Percentiles rank a stretch among this genome's conserved stretches.
Evolutionary conservation across 2,888 invertebrate species (phyloP).

Genomic region (Rotaria magnacalcarata): DNA sequence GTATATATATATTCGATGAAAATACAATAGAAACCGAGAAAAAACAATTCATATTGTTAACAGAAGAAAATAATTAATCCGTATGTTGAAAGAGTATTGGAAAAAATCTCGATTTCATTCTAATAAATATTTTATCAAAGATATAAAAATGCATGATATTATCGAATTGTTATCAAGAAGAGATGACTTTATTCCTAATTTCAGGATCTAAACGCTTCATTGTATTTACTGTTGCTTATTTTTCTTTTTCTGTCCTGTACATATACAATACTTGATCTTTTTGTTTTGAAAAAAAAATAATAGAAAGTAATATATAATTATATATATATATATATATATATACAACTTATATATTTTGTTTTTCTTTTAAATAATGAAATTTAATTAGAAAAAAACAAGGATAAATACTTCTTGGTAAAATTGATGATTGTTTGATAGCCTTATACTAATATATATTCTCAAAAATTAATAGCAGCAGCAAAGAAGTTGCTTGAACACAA

Average conservation of each 20-base stretch:
- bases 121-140: too few relatives aligned
- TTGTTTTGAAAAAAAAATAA: background rate
- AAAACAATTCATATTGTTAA: too few relatives aligned
- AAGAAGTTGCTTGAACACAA: background rate
- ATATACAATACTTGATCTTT: background rate
- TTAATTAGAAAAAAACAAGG: background rate
- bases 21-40: too few relatives aligned
- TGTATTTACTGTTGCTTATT: too few relatives aligned
- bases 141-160: background rate
- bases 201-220: background rate
- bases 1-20: too few relatives aligned
- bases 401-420: background rate
- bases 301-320: too few relatives aligned
- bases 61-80: too few relatives aligned
- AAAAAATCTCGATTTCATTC: too few relatives aligned
- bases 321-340: too few relatives aligned
- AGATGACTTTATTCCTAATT: background rate
- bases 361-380: background rate
- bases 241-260: too few relatives aligned
- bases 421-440: slow-evolving; percentile 5
- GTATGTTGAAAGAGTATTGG: too few relatives aligned
- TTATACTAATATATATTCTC: slow-evolving; percentile 26
- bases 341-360: too few relatives aligned
- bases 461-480: background rate
- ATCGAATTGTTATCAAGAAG: background rate